Conservation (phyloP, 2,797 vertebrate genomes). For the Semotilus atromaculatus region DNA sequence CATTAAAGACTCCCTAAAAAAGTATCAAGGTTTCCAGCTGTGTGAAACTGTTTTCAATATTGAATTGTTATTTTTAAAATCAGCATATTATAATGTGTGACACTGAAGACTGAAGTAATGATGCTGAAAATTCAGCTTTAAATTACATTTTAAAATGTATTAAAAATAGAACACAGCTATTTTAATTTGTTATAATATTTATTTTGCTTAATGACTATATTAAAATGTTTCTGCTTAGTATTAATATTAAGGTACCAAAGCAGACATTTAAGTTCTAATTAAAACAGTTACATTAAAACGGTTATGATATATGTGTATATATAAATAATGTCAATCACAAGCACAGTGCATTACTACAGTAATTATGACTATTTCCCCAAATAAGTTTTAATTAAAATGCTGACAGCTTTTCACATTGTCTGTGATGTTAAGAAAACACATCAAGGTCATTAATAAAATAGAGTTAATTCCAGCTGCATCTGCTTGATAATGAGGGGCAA, state of each 20-base stretch:
- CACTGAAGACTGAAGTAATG: background rate
- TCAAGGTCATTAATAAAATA: background rate
- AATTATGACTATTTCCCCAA: conserved; percentile 6
- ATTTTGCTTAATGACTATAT: background rate
- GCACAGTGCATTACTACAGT: background rate
- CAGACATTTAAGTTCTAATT: background rate
- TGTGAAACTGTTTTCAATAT: background rate
- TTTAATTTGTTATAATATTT: background rate
- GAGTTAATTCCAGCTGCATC: conserved; percentile 9
- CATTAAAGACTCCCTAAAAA: background rate
- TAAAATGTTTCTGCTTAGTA: background rate
- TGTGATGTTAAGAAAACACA: conserved; percentile 25
- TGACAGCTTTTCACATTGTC: conserved; percentile 14
- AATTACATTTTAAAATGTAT: background rate
- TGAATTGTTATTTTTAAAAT: background rate
- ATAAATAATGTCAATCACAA: background rate
- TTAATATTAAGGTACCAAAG: background rate
- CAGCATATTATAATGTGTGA: background rate
- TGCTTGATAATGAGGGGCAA: background rate
- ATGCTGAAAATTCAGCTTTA: background rate
- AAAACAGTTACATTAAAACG: background rate
- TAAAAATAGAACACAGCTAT: background rate
- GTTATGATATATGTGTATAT: too few species aligned
- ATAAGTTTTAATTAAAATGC: conserved; percentile 9
- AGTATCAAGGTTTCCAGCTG: background rate